phyloP scores from a whole-genome alignment of 2,888 invertebrate species.

The Lepidocyrtinus sp. region DNA sequence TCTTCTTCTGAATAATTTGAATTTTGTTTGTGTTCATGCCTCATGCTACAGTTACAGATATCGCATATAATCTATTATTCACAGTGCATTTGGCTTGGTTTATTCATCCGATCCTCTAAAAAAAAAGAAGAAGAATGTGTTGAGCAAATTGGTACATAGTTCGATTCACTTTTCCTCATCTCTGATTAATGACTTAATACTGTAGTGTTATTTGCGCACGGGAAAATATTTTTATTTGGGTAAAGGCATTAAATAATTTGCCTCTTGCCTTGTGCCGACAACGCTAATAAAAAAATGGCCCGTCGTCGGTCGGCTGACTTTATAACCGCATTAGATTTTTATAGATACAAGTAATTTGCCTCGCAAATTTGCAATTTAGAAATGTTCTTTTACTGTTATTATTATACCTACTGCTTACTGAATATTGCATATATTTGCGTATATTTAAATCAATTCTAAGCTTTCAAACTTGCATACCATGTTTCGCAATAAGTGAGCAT shows the following conservation, averaged over 20 bases:
- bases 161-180: neutral
- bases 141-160: conserved; percentile 7
- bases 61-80: no score
- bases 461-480: neutral
- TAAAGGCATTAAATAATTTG: neutral
- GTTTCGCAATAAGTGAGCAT: neutral
- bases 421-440: neutral
- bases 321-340: neutral
- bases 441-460: neutral
- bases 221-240: no score
- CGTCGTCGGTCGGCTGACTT: no score
- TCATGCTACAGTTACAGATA: no score
- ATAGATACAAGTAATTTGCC: neutral
- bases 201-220: no score
- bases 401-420: neutral
- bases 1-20: no score
- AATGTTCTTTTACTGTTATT: neutral
- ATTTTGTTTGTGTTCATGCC: no score
- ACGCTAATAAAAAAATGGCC: no score
- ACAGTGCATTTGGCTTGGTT: no score
- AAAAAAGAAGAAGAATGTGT: no score
- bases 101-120: neutral
- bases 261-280: neutral
- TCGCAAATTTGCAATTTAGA: neutral
- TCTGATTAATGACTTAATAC: conserved; percentile 18